phyloP scores from a whole-genome alignment of 2,797 vertebrate species.

The Cephalopachus bancanus region DNA sequence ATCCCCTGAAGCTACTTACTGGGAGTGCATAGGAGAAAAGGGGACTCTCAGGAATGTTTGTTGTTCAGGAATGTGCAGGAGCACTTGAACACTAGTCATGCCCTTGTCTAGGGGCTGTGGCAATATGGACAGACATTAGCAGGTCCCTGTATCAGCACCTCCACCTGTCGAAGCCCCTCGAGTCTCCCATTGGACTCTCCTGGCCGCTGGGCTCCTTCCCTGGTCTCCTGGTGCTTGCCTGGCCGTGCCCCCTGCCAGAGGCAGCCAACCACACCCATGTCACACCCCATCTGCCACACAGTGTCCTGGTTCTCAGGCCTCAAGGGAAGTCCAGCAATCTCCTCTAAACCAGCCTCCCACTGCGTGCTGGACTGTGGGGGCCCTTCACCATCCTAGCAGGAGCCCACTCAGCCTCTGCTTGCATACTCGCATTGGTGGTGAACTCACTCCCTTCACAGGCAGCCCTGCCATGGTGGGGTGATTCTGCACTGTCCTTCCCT shows the following conservation, averaged over 20 bases:
- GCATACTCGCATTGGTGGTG: background rate
- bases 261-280: too few relatives aligned
- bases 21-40: too few relatives aligned
- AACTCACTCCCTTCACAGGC: background rate
- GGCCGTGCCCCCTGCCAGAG: background rate
- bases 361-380: background rate
- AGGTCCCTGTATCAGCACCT: too few relatives aligned
- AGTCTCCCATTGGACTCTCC: background rate
- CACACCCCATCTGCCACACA: fast-evolving
- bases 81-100: too few relatives aligned
- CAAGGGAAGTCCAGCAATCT: background rate
- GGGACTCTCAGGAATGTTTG: too few relatives aligned
- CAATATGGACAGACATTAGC: too few relatives aligned
- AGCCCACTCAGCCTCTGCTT: background rate
- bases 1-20: too few relatives aligned
- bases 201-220: background rate
- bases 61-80: too few relatives aligned
- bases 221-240: background rate
- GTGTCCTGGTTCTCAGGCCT: background rate
- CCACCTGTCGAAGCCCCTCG: background rate
- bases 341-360: background rate
- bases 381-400: background rate
- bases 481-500: background rate
- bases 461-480: background rate
- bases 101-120: too few relatives aligned